These are phyloP conservation scores for Macrosteles quadrilineatus DNA, from an alignment of 1,140 invertebrate species.

Conservation along the genomic window DNA sequence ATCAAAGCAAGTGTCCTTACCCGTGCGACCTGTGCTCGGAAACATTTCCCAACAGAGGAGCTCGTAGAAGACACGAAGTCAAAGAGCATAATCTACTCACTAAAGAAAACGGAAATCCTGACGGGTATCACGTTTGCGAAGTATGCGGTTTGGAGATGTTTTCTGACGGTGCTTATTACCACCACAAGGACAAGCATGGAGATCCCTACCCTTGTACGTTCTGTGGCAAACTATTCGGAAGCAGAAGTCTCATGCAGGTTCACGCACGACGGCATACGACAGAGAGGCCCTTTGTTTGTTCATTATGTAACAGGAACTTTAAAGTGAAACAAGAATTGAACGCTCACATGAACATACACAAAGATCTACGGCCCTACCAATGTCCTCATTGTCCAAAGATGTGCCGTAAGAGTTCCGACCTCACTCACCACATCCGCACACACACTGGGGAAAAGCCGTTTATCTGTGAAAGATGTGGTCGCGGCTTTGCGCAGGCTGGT, in stretches of 20 bases:
- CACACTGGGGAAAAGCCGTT: slow-evolving; percentile 60
- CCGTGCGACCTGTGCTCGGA: background rate
- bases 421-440: slow-evolving; percentile 54
- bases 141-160: slow-evolving; percentile 17
- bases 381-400: slow-evolving; percentile 57
- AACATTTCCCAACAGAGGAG: slow-evolving; percentile 12
- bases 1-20: slow-evolving; percentile 1
- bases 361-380: slow-evolving; percentile 52
- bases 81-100: slow-evolving; percentile 6
- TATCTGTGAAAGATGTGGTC: slow-evolving; percentile 53
- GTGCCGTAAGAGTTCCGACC: slow-evolving; percentile 58
- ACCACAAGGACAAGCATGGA: slow-evolving; percentile 35
- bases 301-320: slow-evolving; percentile 50
- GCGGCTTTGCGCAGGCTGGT: slow-evolving; percentile 39
- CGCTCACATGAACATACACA: slow-evolving; percentile 55
- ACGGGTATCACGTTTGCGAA: slow-evolving; percentile 28
- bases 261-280: slow-evolving; percentile 48
- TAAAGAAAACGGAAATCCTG: slow-evolving; percentile 6
- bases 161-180: slow-evolving; percentile 18
- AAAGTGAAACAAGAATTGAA: slow-evolving; percentile 52
- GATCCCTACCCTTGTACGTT: slow-evolving; percentile 34
- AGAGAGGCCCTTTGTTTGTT: slow-evolving; percentile 53
- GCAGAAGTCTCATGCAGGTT: slow-evolving; percentile 40
- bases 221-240: slow-evolving; percentile 34
- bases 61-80: slow-evolving; percentile 15